phyloP scores from a whole-genome alignment of 2,113 vertebrate genomes.

The Boleophthalmus pectinirostris region DNA sequence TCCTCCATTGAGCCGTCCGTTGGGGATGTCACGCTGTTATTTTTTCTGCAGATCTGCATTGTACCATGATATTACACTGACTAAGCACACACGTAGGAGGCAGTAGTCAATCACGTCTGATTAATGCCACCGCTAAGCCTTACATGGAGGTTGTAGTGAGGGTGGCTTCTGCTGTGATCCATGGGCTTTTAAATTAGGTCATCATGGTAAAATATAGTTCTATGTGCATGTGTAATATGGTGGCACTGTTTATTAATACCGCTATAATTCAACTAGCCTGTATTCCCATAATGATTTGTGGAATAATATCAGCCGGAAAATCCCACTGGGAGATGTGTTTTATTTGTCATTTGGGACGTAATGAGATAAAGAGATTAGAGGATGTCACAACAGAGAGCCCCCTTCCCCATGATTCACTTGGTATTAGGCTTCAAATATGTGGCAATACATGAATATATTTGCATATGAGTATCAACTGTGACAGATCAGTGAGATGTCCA shows the following conservation, averaged over 20 bases:
- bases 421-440: slow-evolving; percentile 43
- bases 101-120: slow-evolving; percentile 50
- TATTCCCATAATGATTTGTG: slow-evolving; percentile 21
- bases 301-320: slow-evolving; percentile 31
- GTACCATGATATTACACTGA: slow-evolving; percentile 27
- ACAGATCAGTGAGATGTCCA: slow-evolving; percentile 50
- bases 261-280: slow-evolving; percentile 8
- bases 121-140: slow-evolving; percentile 50
- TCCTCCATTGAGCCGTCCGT: not conserved
- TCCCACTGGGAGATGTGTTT: slow-evolving; percentile 49
- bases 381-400: slow-evolving; percentile 32
- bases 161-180: slow-evolving; percentile 33
- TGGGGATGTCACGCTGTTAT: slow-evolving; percentile 6
- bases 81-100: slow-evolving; percentile 50
- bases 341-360: slow-evolving; percentile 53
- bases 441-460: slow-evolving; percentile 32
- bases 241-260: slow-evolving; percentile 37
- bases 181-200: slow-evolving; percentile 43
- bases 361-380: slow-evolving; percentile 51
- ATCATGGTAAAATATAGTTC: slow-evolving; percentile 46
- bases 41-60: slow-evolving; percentile 21
- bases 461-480: slow-evolving; percentile 29
- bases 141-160: slow-evolving; percentile 38
- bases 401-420: slow-evolving; percentile 24
- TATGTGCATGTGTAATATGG: slow-evolving; percentile 11